Percentiles rank a stretch among this genome's conserved stretches.
These are phyloP conservation scores for Eurypyga helias DNA, from an alignment of 2,113 vertebrate genomes.

Conservation along the genomic window DNA sequence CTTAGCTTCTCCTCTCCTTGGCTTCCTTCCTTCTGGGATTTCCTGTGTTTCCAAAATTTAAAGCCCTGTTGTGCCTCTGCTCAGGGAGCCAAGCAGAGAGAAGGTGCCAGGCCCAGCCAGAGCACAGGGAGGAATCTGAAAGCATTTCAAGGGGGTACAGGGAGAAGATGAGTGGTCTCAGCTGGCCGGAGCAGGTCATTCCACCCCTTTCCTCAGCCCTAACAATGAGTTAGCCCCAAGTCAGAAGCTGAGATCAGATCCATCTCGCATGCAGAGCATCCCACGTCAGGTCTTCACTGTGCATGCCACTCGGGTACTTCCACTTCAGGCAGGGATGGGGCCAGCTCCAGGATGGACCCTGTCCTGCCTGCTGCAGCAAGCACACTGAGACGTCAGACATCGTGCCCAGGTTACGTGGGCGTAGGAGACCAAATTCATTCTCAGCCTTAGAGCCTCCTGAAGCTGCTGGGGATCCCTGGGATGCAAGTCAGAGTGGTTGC, in stretches of 20 bases:
- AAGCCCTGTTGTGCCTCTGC: not conserved
- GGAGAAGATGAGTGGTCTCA: not conserved
- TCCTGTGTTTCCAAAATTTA: not conserved
- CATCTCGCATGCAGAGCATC: not conserved
- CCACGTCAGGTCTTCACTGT: not conserved
- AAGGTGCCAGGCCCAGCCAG: not conserved
- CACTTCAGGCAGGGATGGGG: not conserved
- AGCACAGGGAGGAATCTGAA: not conserved
- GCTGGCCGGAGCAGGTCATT: not conserved
- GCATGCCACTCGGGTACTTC: rapidly evolving
- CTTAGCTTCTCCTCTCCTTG: not conserved
- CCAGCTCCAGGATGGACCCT: not conserved
- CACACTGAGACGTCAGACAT: not conserved
- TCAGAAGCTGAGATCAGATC: not conserved
- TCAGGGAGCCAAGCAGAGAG: not conserved
- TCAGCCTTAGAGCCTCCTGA: not conserved
- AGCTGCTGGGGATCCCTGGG: not conserved
- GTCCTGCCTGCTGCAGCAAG: not conserved
- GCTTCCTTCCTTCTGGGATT: not conserved
- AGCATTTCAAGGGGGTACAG: not conserved
- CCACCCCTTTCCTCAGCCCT: not conserved
- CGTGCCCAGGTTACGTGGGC: rapidly evolving
- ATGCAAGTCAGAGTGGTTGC: not conserved
- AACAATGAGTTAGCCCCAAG: not conserved
- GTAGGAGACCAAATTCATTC: not conserved